Base-by-base conservation (phyloP, 1,140 invertebrate genomes). In the Sycophila sp. region DNA sequence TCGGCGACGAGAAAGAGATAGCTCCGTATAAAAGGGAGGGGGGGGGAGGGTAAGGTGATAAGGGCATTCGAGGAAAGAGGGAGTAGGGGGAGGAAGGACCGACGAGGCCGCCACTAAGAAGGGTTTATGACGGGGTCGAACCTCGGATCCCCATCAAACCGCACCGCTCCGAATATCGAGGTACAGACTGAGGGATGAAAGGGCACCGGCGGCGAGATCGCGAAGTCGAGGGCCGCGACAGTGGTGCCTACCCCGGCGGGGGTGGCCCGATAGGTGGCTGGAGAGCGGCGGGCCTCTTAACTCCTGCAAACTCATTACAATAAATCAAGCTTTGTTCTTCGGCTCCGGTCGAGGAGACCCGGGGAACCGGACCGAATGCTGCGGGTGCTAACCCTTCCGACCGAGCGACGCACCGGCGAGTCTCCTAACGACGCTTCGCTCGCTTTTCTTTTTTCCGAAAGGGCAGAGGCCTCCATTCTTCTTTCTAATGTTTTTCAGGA, bases 251-350 rank as follows among this genome's bases (percentile, higher is more conserved):
- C n/a, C n/a, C n/a, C n/a, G 17, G 53, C 59, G 38, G 51, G 68
- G 74, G 72, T 42, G 70, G 67, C 70, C n/a, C n/a, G 55, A n/a
- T 34, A 40, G 62, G 69, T 45, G 71, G 65, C 66, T 19, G 15
- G 49, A 19, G 26, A 30, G 65, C 73, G 72, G 76, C 66, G 76
- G 77, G 80, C 83, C 85, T 85, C 83, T 84, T 85, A 86, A 86
- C 84, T 85, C 82, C 82, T 79, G 76, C 82, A 85, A 86, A 86
- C 85, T 86, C 85, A 85, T 86, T 86, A 86, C 84, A 84, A 86
- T 86, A 85, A 86, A 86, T 85, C 84, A 86, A 86, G 84, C 84
- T 86, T 86, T 86, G 83, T 86, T 85, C 85, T 83, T 85, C 83
- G 80, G 80, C 74, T 79, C 76, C 73, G 71, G 67, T n/a, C 78